Conservation (phyloP, 2,888 invertebrate genomes). For the Spatulosminthurus flaviceps region DNA sequence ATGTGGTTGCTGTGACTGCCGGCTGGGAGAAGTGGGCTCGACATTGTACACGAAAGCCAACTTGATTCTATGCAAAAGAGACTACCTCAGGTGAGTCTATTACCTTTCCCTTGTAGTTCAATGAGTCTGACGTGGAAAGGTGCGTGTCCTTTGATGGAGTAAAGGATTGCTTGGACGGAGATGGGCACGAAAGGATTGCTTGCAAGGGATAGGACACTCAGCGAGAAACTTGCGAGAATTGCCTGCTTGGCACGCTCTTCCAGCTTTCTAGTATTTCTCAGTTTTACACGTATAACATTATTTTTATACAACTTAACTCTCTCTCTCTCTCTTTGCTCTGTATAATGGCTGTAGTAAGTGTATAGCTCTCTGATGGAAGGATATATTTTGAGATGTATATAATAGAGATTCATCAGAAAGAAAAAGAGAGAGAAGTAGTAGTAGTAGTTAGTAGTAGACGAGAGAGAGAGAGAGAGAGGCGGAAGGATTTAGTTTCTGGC, state of each 20-base stretch:
- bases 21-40: constrained; percentile 94
- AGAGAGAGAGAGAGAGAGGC: constrained; percentile 34
- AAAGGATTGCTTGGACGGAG: constrained; percentile 23
- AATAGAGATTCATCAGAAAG: constrained; percentile 43
- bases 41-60: constrained; percentile 95
- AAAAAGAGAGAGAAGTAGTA: constrained; percentile 36
- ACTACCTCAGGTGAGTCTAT: constrained; percentile 75
- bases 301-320: constrained; percentile 12
- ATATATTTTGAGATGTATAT: not conserved
- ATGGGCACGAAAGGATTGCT: constrained; percentile 21
- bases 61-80: constrained; percentile 92
- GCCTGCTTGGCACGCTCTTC: not conserved
- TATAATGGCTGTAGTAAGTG: not conserved
- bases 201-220: not conserved
- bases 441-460: not conserved
- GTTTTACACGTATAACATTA: not conserved
- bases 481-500: constrained; percentile 55
- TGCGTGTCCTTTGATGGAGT: constrained; percentile 36
- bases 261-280: constrained; percentile 11
- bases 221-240: constrained; percentile 18
- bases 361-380: not conserved
- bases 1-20: constrained; percentile 96
- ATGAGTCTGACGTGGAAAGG: constrained; percentile 11
- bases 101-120: not conserved
- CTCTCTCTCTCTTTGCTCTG: not conserved